Base-by-base conservation (phyloP, 2,797 vertebrate species). In the Sebastes melanostomus region DNA sequence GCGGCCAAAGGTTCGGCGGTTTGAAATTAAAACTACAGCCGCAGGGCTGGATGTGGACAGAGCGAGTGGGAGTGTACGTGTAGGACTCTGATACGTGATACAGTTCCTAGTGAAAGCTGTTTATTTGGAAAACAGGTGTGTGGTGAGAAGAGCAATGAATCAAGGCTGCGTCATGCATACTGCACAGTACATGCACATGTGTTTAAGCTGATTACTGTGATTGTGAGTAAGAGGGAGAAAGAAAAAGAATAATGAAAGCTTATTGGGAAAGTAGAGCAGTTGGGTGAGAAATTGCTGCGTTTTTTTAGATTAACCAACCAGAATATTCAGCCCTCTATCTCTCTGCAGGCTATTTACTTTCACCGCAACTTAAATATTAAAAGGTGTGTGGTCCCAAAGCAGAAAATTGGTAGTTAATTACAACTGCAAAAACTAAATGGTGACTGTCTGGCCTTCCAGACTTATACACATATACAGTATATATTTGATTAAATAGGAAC, bases 1-100 rank as follows among this genome's bases (percentile, higher is more conserved):
- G 81, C 27, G 46, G 69, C 42, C 56, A 86, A 82, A 82, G 86
- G 73, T 80, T 81, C 83, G 65, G 50, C 8, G 3, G 70, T 85
- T 87, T 86, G 78, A 88, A 92, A 92, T 82, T 83, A 83, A 88
- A 89, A 90, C 74, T 77, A 80, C 72, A 72, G 77, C 84, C 70
- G 24, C 36, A 16, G 82, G 77, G 80, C 36, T 76, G 20, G 10
- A 58, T 65, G 63, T 66, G 16, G 36, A 8, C 20, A n/a, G 30
- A 16, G 70, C 5, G 27, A 62, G 68, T 77, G 14, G 56, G 62
- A 5, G 76, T 80, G 79, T 83, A 29, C 68, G 62, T 83, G 77
- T 27, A n/a, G 20, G 36, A 67, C 72, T 83, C 75, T 62, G 77
- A 84, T 73, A 82, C 50, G 29, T 77, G 78, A 87, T 80, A 78